Base-by-base conservation (phyloP, 2,888 invertebrate genomes). In the Maniola hyperantus region DNA sequence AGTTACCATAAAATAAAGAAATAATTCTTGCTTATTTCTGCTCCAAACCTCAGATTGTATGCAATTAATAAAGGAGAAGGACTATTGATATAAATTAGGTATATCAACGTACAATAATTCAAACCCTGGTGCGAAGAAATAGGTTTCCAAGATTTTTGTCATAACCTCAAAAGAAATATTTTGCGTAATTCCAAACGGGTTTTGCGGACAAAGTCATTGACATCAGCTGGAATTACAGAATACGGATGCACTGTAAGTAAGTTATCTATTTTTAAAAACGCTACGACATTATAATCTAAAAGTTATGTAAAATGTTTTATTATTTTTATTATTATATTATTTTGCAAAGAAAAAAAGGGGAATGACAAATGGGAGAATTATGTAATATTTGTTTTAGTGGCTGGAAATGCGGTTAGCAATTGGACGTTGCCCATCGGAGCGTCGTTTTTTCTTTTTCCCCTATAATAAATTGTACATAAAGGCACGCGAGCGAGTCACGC, bases 381-480 rank as follows among this genome's bases (percentile, higher is more conserved):
- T 67, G 67, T 71, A 72, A 72, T 74, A 72, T 77, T 78, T 72
- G 69, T 77, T 73, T 72, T 73, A 74, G 77, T 76, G 76, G 75
- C 65, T 76, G 74, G 74, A 79, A 80, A 74, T 77, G 77, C 70
- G 74, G 78, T 75, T 81, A 77, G 74, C 78, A 78, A 79, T 78
- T 73, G 82, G 81, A 76, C 79, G 72, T 71, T 79, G 79, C 80
- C 76, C 79, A 78, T 68, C 71, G 75, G 74, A 73, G 74, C 76
- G 77, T 75, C 77, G 76, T 79, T 80, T 79, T 82, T 80, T 82
- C 80, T 79, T 81, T 83, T 84, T 82, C 84, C 89, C 84, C 79
- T 70, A 82, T 80, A 87, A 89, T 91, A 90, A 90, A 91, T 90
- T 86, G 83, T 83, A 86, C 79, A 87, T 87, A 88, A 87, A 87